Conservation (phyloP, 2,113 vertebrate genomes). For the Seriola quinqueradiata region DNA sequence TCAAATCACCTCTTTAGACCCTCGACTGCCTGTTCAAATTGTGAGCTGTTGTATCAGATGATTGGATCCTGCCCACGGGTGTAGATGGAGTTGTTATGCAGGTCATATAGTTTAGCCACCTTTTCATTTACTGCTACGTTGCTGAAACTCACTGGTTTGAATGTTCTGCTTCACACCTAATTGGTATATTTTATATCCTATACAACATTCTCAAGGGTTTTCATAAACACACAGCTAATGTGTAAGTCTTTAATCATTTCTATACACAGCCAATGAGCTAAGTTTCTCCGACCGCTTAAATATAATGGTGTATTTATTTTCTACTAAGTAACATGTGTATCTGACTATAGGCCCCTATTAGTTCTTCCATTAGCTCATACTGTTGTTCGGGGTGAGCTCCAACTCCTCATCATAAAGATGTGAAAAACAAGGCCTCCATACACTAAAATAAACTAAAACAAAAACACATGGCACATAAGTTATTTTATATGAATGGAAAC, state of each 20-base stretch:
- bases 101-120: not conserved
- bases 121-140: conserved; percentile 19
- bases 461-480: conserved; percentile 52
- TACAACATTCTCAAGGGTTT: not conserved
- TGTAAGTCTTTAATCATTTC: conserved; percentile 35
- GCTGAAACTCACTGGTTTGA: conserved; percentile 25
- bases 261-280: conserved; percentile 33
- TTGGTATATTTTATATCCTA: conserved; percentile 32
- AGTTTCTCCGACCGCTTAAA: conserved; percentile 23
- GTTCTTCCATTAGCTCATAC: conserved; percentile 76
- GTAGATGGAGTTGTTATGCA: not conserved
- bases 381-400: conserved; percentile 48
- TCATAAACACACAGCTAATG: conserved; percentile 14
- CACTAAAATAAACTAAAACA: conserved; percentile 45
- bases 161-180: conserved; percentile 37
- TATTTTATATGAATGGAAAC: conserved; percentile 47
- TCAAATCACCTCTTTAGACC: not conserved
- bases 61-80: not conserved
- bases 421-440: conserved; percentile 46
- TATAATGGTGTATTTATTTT: conserved; percentile 26
- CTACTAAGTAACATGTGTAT: conserved; percentile 28
- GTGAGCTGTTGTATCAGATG: not conserved
- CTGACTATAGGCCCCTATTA: conserved; percentile 48
- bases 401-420: conserved; percentile 39
- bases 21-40: not conserved